A percentile compares a stretch with the other conserved stretches of the same genome.
Evolutionary conservation across 2,888 invertebrate species (phyloP).

Genomic region (Cephus pygmeus): DNA sequence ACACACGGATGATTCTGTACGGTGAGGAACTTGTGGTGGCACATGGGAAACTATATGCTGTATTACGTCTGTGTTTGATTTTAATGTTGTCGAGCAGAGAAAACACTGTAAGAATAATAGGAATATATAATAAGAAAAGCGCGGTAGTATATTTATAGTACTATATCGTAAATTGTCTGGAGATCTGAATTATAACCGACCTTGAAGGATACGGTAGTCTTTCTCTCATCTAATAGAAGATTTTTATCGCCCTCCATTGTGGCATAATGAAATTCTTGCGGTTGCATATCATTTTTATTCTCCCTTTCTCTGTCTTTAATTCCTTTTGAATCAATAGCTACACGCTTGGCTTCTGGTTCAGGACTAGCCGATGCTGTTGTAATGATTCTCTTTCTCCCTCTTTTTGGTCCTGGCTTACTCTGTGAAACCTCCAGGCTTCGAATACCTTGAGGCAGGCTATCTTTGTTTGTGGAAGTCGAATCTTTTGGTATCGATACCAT

Average conservation of each 20-base stretch:
- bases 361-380: conserved; percentile 66
- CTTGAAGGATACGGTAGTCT: conserved; percentile 52
- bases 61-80: conserved; percentile 61
- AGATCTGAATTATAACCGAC: conserved; percentile 27
- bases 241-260: conserved; percentile 56
- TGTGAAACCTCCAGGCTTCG: conserved; percentile 38
- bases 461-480: conserved; percentile 19
- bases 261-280: conserved; percentile 59
- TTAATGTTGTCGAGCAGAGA: conserved; percentile 53
- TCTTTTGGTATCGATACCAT: conserved; percentile 41
- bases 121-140: not conserved
- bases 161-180: too few species aligned
- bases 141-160: not conserved
- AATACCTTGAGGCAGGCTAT: conserved; percentile 23
- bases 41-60: conserved; percentile 61
- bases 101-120: conserved; percentile 47
- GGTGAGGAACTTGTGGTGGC: conserved; percentile 58
- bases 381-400: conserved; percentile 54
- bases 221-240: conserved; percentile 46
- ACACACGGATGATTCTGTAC: conserved; percentile 56
- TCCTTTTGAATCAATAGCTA: conserved; percentile 33
- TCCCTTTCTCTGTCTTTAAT: conserved; percentile 35
- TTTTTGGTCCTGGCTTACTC: conserved; percentile 52
- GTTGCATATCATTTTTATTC: conserved; percentile 43
- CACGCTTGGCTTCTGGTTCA: conserved; percentile 56